Base-by-base conservation (phyloP, 2,797 vertebrate genomes). In the Coendou prehensilis region DNA sequence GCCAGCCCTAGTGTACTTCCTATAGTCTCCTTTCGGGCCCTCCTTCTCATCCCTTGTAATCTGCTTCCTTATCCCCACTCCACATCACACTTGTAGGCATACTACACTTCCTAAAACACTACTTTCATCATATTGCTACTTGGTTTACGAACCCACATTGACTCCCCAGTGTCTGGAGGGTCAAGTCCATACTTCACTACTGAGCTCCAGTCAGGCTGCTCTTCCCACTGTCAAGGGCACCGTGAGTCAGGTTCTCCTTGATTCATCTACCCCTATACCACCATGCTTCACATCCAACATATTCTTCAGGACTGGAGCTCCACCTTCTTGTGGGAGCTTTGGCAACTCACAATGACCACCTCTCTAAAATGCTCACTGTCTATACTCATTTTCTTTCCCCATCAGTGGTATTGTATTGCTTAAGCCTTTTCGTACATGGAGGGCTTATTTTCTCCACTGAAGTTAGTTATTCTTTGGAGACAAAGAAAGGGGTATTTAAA, bases 401-500 rank as follows among this genome's bases (percentile, higher is more conserved):
- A 57, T 85, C 5, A 20, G 50, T 76, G 73, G 18, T 52, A 47
- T 80, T 80, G 9, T 37, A 37, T 78, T 88, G 41, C 52, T 80
- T 83, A 79, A n/a, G 20, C 2, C 30, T 45, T 95, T 75, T 93
- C 75, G 30, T 63, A 50, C 3, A 41, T n/a, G 7, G 41, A 86
- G 84, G 41, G 6, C 67, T 91, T 56, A 18, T 85, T n/a, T 92
- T 54, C 23, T 15, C 33, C 6, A 14, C 28, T 76, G 67, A 95
- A 93, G 22, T 96, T 81, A 73, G 56, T 87, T 95, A 33, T 81
- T 50, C 9, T 87, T 95, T 89, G 23, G 57, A 93, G 67, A 18
- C 71, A 95, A 91, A 81, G 52, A 85, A 81, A 93, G 86, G 87
- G 56, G 56, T 28, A 37, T 84, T 83, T 91, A 81, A 86, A 86